Evolutionary conservation across 2,888 invertebrate genomes (phyloP).

Genomic region (Trichopoda pennipes): DNA sequence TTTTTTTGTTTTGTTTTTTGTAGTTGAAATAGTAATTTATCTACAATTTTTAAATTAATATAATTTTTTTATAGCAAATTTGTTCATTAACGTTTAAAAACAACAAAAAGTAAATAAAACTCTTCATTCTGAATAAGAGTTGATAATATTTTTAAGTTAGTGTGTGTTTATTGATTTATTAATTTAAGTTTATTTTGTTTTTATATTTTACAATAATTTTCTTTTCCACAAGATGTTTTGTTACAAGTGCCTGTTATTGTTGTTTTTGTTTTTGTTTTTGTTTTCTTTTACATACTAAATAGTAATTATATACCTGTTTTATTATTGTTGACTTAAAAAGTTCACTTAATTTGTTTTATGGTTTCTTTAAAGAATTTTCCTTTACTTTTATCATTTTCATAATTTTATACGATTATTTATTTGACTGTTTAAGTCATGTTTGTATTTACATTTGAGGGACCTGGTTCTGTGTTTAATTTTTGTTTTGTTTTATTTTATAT

Average conservation of each 20-base stretch:
- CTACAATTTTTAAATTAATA: slow-evolving; percentile 50
- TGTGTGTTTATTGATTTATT: slow-evolving; percentile 27
- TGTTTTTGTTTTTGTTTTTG: no score
- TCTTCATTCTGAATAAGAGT: slow-evolving; percentile 49
- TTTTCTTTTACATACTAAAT: no score
- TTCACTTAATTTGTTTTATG: slow-evolving; percentile 55
- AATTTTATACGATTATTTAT: slow-evolving; percentile 5
- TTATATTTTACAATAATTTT: slow-evolving; percentile 32
- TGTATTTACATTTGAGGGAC: slow-evolving; percentile 38
- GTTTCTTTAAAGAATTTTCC: slow-evolving; percentile 9
- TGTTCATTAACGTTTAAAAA: slow-evolving; percentile 41
- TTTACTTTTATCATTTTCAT: background rate
- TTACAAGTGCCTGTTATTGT: slow-evolving; percentile 59
- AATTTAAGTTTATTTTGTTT: slow-evolving; percentile 55
- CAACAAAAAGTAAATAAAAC: slow-evolving; percentile 44
- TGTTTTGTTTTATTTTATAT: background rate
- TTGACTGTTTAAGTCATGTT: background rate
- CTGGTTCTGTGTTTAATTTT: slow-evolving; percentile 19
- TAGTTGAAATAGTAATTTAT: slow-evolving; percentile 44
- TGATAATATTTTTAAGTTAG: slow-evolving; percentile 19
- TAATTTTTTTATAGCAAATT: slow-evolving; percentile 46
- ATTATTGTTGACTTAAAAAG: slow-evolving; percentile 67
- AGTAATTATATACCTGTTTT: slow-evolving; percentile 66
- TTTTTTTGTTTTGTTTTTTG: slow-evolving; percentile 28
- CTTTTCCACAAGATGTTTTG: slow-evolving; percentile 14